Base-by-base conservation (phyloP, 1,140 invertebrate species). In the Procambarus virginalis region DNA sequence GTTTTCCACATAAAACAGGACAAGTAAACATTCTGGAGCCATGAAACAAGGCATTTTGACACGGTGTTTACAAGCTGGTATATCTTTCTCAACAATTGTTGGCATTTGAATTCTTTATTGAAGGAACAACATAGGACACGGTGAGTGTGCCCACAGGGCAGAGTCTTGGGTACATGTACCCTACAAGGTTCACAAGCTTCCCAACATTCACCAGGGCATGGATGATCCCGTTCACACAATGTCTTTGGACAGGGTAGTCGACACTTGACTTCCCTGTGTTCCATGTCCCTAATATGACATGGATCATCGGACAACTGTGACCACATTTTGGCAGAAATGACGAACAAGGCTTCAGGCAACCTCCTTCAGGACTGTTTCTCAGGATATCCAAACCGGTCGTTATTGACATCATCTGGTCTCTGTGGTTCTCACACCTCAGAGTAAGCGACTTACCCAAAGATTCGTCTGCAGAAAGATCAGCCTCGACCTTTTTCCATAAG, bases 401-500 rank as follows among this genome's bases (percentile, higher is more conserved):
- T 9, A 91, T 90, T 60, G 91, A 79, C 49, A 48, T 48, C 49
- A 48, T 48, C 2, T 58, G 48, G 10, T 93, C 76, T 14, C 94
- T 93, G 87, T 95, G 94, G 92, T 94, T 94, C 87, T 94, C 93
- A 92, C 95, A 95, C 20, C 89, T 85, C n/a, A 95, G 86, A 6
- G 87, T 84, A 51, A 96, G 49, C 14, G 75, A 79, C 20, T 83
- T 49, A 48, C 92, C 75, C 34, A 95, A n/a, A 2, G 93, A 92
- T 70, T 68, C 34, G 6, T 46, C 81, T 46, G 22, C 14, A 22
- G 45, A 6, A 17, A 83, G 60, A 70, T 70, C 81, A 2, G 45
- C 14, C 12, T 68, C 20, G 45, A 83, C 46, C 45, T 83, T 64
- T 58, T 91, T 92, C 95, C 95, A 95, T 12, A 95, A 87, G 6